Percentiles rank a stretch among this genome's conserved stretches.
phyloP scores from a whole-genome alignment of 1,140 invertebrate genomes.

The Physella acuta region DNA sequence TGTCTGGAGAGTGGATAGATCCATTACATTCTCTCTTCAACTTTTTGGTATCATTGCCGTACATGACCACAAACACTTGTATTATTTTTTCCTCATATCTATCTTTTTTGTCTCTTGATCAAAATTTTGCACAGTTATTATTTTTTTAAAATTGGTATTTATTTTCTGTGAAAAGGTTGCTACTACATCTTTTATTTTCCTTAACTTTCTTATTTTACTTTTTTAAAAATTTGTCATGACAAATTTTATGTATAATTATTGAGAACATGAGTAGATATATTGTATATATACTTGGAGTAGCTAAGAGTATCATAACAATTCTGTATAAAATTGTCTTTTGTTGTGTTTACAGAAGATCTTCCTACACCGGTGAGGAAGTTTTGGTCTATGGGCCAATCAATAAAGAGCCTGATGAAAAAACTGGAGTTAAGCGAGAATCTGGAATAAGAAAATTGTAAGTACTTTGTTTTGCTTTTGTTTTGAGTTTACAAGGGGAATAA shows the following conservation, averaged over 20 bases:
- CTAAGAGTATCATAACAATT: too few relatives aligned
- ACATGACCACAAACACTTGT: neutral
- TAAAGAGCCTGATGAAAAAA: constrained; percentile 92
- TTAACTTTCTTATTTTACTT: too few relatives aligned
- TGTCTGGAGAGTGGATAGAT: too few relatives aligned
- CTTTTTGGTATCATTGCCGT: neutral
- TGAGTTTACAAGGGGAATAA: too few relatives aligned
- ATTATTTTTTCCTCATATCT: neutral
- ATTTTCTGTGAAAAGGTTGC: neutral
- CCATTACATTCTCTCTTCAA: neutral
- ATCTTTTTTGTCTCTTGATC: too few relatives aligned
- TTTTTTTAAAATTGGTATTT: neutral
- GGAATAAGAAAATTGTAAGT: constrained; percentile 94
- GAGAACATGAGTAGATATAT: neutral
- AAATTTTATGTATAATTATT: neutral
- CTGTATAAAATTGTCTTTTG: neutral
- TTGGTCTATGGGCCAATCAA: constrained; percentile 91
- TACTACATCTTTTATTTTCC: too few relatives aligned
- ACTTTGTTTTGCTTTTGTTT: too few relatives aligned
- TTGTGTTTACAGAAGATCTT: constrained; percentile 22
- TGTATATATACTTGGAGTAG: too few relatives aligned
- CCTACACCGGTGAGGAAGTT: constrained; percentile 41
- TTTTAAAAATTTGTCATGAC: too few relatives aligned
- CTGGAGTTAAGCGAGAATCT: constrained; percentile 69
- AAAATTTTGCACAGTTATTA: neutral